Evolutionary conservation across 2,888 invertebrate species (phyloP).

Genomic region (Melitaea athalia): DNA sequence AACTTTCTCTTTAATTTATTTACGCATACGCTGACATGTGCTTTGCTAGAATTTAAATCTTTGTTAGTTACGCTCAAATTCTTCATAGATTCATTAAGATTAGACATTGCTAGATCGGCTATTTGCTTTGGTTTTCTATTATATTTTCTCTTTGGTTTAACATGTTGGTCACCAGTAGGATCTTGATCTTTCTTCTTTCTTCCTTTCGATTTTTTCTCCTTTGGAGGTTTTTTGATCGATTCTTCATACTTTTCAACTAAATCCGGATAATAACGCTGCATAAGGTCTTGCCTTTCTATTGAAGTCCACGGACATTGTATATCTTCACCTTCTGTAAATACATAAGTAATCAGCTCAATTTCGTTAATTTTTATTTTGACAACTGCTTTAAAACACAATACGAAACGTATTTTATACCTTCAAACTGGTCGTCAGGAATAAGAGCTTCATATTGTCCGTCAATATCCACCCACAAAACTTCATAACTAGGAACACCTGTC

Average conservation of each 20-base stretch:
- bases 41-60: conserved; percentile 53
- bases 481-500: conserved; percentile 85
- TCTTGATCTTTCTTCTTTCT: conserved; percentile 57
- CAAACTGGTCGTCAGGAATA: conserved; percentile 83
- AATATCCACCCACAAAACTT: conserved; percentile 87
- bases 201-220: conserved; percentile 63
- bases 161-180: conserved; percentile 45
- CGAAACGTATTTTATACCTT: conserved; percentile 51
- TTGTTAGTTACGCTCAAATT: conserved; percentile 50
- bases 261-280: conserved; percentile 84
- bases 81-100: conserved; percentile 56
- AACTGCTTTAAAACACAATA: background rate
- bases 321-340: conserved; percentile 67
- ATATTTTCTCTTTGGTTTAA: conserved; percentile 68
- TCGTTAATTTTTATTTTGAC: background rate
- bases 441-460: conserved; percentile 81
- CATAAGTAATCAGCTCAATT: too few species aligned
- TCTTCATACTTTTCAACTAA: conserved; percentile 83
- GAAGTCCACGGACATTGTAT: conserved; percentile 83
- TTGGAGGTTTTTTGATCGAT: conserved; percentile 78
- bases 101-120: conserved; percentile 44
- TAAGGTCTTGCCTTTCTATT: conserved; percentile 85
- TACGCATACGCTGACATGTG: conserved; percentile 65
- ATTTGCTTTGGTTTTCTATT: conserved; percentile 59
- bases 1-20: conserved; percentile 71